phyloP scores from a whole-genome alignment of 2,888 invertebrate species.

The Pandemis cinnamomeana region DNA sequence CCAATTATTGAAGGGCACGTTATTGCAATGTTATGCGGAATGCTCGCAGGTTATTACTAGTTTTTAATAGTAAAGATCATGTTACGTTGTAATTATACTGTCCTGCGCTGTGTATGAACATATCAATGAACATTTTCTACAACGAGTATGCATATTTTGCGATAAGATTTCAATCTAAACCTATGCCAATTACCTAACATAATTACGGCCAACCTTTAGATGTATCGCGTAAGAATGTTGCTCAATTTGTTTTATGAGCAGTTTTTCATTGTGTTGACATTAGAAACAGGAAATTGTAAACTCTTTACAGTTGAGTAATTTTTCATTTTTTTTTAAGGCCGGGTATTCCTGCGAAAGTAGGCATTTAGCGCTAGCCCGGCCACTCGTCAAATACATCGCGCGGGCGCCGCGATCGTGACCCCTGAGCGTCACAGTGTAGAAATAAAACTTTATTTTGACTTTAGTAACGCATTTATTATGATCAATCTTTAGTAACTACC shows the following conservation, averaged over 20 bases:
- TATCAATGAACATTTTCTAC: conserved; percentile 1
- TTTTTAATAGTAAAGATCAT: conserved; percentile 32
- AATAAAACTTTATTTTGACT: too few relatives aligned
- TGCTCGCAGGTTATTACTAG: conserved; percentile 1
- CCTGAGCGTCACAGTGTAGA: too few relatives aligned
- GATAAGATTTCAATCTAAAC: conserved; percentile 7
- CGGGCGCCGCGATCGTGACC: too few relatives aligned
- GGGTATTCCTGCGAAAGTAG: too few relatives aligned
- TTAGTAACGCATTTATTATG: too few relatives aligned
- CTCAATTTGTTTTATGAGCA: too few relatives aligned
- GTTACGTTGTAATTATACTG: conserved; percentile 27
- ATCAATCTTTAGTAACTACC: too few relatives aligned
- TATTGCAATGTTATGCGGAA: conserved; percentile 14
- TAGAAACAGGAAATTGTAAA: background rate
- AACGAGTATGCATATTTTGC: conserved; percentile 13
- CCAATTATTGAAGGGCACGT: conserved; percentile 24
- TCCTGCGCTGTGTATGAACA: conserved; percentile 25
- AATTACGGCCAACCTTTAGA: background rate
- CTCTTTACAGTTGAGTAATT: background rate
- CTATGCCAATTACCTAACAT: background rate
- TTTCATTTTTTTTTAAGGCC: too few relatives aligned
- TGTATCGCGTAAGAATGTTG: background rate
- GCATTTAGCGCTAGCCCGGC: too few relatives aligned
- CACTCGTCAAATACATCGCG: too few relatives aligned
- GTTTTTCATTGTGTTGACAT: background rate